Base-by-base conservation (phyloP, 2,113 vertebrate genomes). In the Seriola dumerili region DNA sequence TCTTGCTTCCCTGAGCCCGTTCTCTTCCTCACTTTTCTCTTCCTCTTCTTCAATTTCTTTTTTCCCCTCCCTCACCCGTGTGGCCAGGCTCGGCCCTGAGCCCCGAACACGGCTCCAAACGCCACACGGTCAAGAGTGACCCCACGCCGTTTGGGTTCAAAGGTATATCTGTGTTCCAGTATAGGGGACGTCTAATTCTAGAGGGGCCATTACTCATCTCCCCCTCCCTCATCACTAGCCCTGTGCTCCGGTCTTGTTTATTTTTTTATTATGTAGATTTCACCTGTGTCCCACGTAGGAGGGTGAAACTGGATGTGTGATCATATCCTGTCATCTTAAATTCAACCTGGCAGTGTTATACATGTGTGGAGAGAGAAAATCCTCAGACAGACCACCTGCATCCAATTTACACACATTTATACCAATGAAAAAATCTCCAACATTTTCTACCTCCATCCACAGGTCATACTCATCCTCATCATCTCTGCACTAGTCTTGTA, bases 81-180 rank as follows among this genome's bases (percentile, higher is more conserved):
- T 89, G 95, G 69, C 90, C 96, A 98, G 97, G 96, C 92, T 97
- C 96, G 89, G 96, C 96, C 91, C 92, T 96, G 95, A 98, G 97
- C 86, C 97, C 97, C 72, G 98, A 98, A 94, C 97, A 97, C 94
- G 95, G 96, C 95, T 88, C 97, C 95, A 99, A 99, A 95, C 96
- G 96, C 16, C 97, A 97, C 4, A 95, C 96, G 97, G 96, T 98
- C 94, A 99, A 97, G 97, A 99, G 97, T 84, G 97, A 99, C 89
- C 97, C 97, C 86, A 97, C 97, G 66, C 98, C 97, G 17, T 96
- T 98, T 95, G 98, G 97, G 94, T 94, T 97, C 90, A 97, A 96
- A 99, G 98, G 98, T 99, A 96, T 52, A 88, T 19, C 9, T 69
- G 16, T 2, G 6, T 85, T 38, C 46, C 42, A 3, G 52, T 12